Base-by-base conservation (phyloP, 2,113 vertebrate genomes). In the Chionodraco myersi region DNA sequence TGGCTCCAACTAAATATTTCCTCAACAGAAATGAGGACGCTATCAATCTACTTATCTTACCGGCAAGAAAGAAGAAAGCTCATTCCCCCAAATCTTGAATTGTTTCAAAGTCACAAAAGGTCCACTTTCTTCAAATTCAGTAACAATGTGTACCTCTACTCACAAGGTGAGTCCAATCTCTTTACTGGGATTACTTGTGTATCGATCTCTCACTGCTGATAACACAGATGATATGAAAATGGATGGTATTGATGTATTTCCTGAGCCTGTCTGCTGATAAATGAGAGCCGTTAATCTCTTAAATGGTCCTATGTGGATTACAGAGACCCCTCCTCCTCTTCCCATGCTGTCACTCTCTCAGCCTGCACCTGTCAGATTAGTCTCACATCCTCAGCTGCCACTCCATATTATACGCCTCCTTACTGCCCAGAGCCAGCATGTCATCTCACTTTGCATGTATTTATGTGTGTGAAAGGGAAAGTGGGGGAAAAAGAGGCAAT, bases 291-390 rank as follows among this genome's bases (percentile, higher is more conserved):
- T 86, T 90, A 87, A 91, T 91, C 90, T 80, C 62, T 41, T 82
- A 61, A 64, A 48, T 72, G 26, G 18, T 60, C 74, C 86, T 77
- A 76, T 86, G 81, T 72, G 15, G 15, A 83, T 62, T 65, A 48
- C 14, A 14, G 65, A 61, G 79, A 82, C 79, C 86, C 78, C 57
- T 51, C 75, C 67, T 34, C 53, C 58, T 82, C 80, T 83, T 91
- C 85, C 87, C 87, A 86, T 89, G 86, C 89, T 89, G 90, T 91
- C 89, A 87, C 86, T 92, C 91, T 89, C 86, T 53, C 79, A 57
- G 88, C 41, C 85, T 91, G 92, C 93, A 92, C 89, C 92, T 94
- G 93, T 94, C 92, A 90, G 91, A 92, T 94, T 93, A 93, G 88
- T 64, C 86, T 83, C 87, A 89, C 73, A 82, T 85, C 89, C 77